Percentiles rank a stretch among this genome's conserved stretches.
phyloP scores from a whole-genome alignment of 2,113 vertebrate genomes.

The Seriola rivoliana region DNA sequence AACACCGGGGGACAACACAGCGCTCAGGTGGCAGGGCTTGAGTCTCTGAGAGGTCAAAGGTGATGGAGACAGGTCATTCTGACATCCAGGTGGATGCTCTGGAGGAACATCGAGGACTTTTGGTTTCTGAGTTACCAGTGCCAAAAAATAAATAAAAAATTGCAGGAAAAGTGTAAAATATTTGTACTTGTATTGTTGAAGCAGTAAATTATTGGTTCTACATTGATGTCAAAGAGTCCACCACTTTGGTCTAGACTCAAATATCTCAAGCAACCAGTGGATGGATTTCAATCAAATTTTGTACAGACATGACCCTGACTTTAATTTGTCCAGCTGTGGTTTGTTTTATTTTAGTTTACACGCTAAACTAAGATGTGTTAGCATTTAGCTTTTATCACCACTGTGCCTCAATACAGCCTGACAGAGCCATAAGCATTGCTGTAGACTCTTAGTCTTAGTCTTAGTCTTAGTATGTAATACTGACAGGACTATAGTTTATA shows the following conservation, averaged over 20 bases:
- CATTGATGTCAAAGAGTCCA: background rate
- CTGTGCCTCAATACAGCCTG: too few relatives aligned
- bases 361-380: too few relatives aligned
- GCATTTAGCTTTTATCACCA: too few relatives aligned
- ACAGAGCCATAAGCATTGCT: background rate
- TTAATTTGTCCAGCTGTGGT: too few relatives aligned
- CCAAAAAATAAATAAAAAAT: slow-evolving; percentile 1
- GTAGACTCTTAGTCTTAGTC: background rate
- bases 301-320: too few relatives aligned
- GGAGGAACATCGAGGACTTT: slow-evolving; percentile 19
- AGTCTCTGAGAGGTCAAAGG: slow-evolving; percentile 67
- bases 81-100: slow-evolving; percentile 71
- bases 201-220: background rate
- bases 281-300: background rate
- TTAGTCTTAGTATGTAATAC: background rate
- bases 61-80: slow-evolving; percentile 57
- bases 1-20: slow-evolving; percentile 48
- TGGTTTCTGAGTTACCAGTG: background rate
- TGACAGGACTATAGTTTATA: too few relatives aligned
- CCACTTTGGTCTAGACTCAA: background rate
- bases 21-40: slow-evolving; percentile 59
- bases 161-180: slow-evolving; percentile 9
- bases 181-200: background rate
- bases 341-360: too few relatives aligned
- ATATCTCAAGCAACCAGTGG: background rate